Conservation (phyloP, 1,140 invertebrate species). For the Capitella teleta region DNA sequence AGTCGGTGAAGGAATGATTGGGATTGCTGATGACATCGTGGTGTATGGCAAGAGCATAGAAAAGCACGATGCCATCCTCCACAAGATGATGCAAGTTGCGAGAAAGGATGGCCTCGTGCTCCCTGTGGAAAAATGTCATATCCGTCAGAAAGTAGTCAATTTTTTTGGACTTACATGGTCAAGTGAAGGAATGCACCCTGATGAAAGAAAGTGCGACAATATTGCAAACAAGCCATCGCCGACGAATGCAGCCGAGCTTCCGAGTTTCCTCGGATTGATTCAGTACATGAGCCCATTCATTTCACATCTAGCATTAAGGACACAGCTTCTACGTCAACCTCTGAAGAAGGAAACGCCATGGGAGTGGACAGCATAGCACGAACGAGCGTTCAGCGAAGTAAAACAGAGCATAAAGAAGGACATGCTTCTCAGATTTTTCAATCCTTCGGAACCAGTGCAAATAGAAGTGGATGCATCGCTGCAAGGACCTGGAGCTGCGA, state of each 20-base stretch:
- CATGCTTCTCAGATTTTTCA: constrained; percentile 19
- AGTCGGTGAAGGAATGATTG: constrained; percentile 28
- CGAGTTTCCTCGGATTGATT: constrained; percentile 17
- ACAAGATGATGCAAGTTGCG: constrained; percentile 25
- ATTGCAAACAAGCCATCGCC: constrained; percentile 19
- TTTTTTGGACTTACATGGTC: constrained; percentile 24
- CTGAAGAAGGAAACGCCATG: constrained; percentile 5
- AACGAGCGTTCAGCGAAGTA: constrained; percentile 13
- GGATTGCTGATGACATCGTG: constrained; percentile 29
- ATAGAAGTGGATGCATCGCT: constrained; percentile 20
- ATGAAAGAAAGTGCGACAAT: constrained; percentile 32
- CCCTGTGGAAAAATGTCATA: constrained; percentile 27
- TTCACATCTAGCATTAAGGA: constrained; percentile 8
- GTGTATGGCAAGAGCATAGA: constrained; percentile 1
- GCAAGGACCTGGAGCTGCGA: constrained; percentile 36
- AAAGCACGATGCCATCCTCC: constrained; percentile 3
- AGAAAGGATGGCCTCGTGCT: constrained; percentile 29
- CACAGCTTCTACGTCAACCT: background rate
- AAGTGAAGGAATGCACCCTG: constrained; percentile 30
- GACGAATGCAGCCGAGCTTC: constrained; percentile 12
- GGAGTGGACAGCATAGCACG: constrained; percentile 1
- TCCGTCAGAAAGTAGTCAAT: too few relatives aligned
- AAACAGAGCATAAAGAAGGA: constrained; percentile 15
- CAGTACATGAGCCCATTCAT: constrained; percentile 17
- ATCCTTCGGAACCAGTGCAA: constrained; percentile 14